phyloP scores from a whole-genome alignment of 2,797 vertebrate species.

The Leptatherina wallacei region DNA sequence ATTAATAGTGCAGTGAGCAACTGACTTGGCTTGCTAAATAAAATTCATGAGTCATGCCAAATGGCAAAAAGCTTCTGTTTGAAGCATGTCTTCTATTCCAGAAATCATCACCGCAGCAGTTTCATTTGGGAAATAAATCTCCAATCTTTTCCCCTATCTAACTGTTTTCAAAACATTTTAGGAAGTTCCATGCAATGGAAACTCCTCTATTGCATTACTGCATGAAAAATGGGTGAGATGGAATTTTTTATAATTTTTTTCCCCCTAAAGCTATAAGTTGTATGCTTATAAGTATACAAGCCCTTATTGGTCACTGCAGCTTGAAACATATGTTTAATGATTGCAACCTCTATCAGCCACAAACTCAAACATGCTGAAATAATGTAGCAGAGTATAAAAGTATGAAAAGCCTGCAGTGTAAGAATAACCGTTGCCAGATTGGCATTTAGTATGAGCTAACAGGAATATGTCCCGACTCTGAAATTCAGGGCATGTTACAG shows the following conservation, averaged over 20 bases:
- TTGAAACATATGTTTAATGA: slow-evolving; percentile 3
- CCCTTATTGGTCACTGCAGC: background rate
- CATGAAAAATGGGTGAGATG: background rate
- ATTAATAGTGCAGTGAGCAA: background rate
- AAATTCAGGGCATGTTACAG: background rate
- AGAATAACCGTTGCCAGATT: slow-evolving; percentile 5
- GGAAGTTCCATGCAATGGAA: slow-evolving; percentile 30
- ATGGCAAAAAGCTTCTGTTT: background rate
- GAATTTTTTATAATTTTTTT: background rate
- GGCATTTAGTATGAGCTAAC: background rate
- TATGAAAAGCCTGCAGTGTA: slow-evolving; percentile 36
- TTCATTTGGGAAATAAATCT: background rate
- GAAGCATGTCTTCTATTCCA: background rate
- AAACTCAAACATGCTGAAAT: slow-evolving; percentile 2
- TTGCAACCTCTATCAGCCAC: background rate
- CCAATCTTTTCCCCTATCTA: background rate
- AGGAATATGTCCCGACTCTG: background rate
- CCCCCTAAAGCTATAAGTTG: background rate
- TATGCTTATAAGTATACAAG: background rate
- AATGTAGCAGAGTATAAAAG: slow-evolving; percentile 11
- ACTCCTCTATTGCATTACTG: slow-evolving; percentile 15
- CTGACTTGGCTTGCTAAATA: background rate
- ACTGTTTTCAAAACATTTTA: slow-evolving; percentile 12
- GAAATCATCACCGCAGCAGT: background rate
- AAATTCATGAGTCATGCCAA: background rate